Conservation (phyloP, 2,888 invertebrate species). For the Nemurella pictetii region DNA sequence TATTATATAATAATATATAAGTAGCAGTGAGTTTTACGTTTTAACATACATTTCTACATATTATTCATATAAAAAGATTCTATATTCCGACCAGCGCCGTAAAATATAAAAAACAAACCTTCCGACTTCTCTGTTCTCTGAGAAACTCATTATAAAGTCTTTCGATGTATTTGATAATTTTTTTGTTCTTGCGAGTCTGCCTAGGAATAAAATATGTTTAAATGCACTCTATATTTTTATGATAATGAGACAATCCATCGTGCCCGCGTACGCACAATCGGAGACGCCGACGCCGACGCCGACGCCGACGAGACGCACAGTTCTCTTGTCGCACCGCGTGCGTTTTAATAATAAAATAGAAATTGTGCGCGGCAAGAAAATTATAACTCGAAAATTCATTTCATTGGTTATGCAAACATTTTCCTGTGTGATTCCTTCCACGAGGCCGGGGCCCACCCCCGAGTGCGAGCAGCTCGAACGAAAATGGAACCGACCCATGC, state of each 20-base stretch:
- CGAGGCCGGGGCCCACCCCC: slow-evolving; percentile 50
- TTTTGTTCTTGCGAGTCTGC: background rate
- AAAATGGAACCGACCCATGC: slow-evolving; percentile 50
- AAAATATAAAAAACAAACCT: background rate
- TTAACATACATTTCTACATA: background rate
- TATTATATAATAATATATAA: slow-evolving; percentile 13
- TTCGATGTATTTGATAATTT: background rate
- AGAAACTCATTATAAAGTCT: background rate
- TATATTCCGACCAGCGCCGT: background rate
- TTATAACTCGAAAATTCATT: slow-evolving; percentile 40
- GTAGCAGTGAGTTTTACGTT: background rate
- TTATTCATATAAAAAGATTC: background rate
- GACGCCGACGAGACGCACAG: background rate
- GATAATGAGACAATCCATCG: background rate
- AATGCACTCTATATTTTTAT: background rate
- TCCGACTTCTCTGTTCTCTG: background rate
- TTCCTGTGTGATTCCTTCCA: slow-evolving; percentile 40
- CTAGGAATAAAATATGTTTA: background rate
- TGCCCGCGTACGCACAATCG: background rate
- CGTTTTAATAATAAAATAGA: slow-evolving; percentile 17
- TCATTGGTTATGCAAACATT: slow-evolving; percentile 39
- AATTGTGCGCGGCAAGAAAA: slow-evolving; percentile 30
- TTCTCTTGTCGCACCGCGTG: background rate
- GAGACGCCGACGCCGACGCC: background rate
- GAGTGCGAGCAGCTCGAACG: slow-evolving; percentile 48